Conservation (phyloP, 1,140 invertebrate species). For the Macrosteles quadrilineatus region DNA sequence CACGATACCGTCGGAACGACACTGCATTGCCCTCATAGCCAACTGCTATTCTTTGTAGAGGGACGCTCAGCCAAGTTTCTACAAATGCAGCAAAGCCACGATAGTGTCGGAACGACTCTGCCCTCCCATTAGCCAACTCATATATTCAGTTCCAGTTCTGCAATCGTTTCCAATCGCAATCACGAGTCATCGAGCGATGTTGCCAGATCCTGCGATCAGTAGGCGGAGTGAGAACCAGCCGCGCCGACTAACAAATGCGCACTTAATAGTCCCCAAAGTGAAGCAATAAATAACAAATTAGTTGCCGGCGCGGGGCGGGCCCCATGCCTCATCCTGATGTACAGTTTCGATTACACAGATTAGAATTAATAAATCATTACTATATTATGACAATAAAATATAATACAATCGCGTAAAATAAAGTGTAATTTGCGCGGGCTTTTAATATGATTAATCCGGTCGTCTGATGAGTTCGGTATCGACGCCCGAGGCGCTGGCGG, state of each 20-base stretch:
- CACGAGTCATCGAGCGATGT: too few relatives aligned
- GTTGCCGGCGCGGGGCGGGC: not conserved
- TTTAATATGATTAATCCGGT: slow-evolving; percentile 10
- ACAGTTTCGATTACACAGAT: slow-evolving; percentile 14
- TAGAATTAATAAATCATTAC: slow-evolving; percentile 15
- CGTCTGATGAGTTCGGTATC: slow-evolving; percentile 4
- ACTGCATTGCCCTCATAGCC: too few relatives aligned
- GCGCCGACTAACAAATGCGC: not conserved
- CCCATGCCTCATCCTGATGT: slow-evolving; percentile 5
- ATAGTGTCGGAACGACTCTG: too few relatives aligned
- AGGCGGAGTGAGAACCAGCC: not conserved
- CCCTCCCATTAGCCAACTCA: too few relatives aligned
- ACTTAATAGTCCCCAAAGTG: slow-evolving; percentile 9
- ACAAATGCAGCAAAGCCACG: too few relatives aligned
- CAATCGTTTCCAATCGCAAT: too few relatives aligned
- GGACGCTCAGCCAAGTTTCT: too few relatives aligned
- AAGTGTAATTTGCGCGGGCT: slow-evolving; percentile 9
- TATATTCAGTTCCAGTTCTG: too few relatives aligned
- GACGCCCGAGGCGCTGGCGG: too few relatives aligned
- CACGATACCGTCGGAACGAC: too few relatives aligned
- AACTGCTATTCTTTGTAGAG: too few relatives aligned
- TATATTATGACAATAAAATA: slow-evolving; percentile 17
- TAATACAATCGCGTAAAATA: slow-evolving; percentile 1
- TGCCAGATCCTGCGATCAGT: not conserved
- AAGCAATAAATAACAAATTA: slow-evolving; percentile 9